These are phyloP conservation scores for Ephialtes manifestator DNA, from an alignment of 2,888 invertebrate species.

Conservation along the genomic window DNA sequence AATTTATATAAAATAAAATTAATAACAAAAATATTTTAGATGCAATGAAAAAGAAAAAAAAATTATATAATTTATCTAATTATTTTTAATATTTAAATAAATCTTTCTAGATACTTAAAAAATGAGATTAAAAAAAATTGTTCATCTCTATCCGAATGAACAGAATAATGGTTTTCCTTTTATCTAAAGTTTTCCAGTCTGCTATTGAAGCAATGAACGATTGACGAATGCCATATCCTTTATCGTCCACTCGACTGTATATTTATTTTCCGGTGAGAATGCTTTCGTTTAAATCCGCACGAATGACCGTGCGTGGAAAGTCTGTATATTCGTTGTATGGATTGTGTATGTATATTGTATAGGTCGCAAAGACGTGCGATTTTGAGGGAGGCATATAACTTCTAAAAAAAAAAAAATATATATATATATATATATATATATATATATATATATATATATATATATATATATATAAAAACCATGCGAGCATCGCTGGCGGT, in stretches of 20 bases:
- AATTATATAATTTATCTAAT: too few relatives aligned
- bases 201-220: slow-evolving; percentile 11
- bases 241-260: slow-evolving; percentile 32
- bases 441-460: too few relatives aligned
- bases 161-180: slow-evolving; percentile 18
- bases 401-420: background rate
- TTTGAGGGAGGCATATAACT: slow-evolving; percentile 1
- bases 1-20: too few relatives aligned
- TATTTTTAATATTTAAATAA: too few relatives aligned
- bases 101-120: background rate
- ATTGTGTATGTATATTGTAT: background rate
- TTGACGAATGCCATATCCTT: slow-evolving; percentile 17
- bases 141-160: background rate
- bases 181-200: slow-evolving; percentile 14
- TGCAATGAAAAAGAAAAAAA: too few relatives aligned
- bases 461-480: too few relatives aligned
- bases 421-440: too few relatives aligned
- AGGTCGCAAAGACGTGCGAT: slow-evolving; percentile 29
- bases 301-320: slow-evolving; percentile 15
- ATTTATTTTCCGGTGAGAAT: slow-evolving; percentile 15
- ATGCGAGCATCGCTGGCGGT: slow-evolving; percentile 21
- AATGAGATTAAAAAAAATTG: background rate
- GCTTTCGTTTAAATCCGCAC: slow-evolving; percentile 11
- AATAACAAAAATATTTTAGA: too few relatives aligned
- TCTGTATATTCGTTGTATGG: background rate